A percentile compares a stretch with the other conserved stretches of the same genome.
Conservation (phyloP, 2,113 vertebrate genomes). For the Myiozetetes cayanensis region DNA sequence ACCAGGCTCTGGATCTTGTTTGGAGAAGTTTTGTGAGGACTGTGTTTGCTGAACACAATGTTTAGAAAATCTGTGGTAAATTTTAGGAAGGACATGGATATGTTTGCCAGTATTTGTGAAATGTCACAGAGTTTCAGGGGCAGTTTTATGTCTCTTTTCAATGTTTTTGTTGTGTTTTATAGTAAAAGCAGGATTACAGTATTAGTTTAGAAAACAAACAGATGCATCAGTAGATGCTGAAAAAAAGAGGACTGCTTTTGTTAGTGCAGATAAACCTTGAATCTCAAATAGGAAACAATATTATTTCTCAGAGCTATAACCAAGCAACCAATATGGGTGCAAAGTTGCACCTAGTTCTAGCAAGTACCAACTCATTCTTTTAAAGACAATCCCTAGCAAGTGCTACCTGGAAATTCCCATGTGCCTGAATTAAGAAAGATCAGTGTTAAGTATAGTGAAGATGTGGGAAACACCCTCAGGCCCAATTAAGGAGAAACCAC, state of each 20-base stretch:
- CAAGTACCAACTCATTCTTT: background rate
- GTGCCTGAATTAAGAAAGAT: background rate
- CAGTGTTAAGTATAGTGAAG: background rate
- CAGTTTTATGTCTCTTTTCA: background rate
- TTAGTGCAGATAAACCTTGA: background rate
- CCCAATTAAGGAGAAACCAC: background rate
- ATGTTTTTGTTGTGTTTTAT: background rate
- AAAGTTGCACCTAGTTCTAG: background rate
- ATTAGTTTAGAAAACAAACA: background rate
- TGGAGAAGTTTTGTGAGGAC: background rate
- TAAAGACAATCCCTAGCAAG: background rate
- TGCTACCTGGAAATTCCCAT: background rate
- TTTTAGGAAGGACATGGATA: background rate
- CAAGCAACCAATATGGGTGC: background rate
- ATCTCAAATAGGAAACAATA: background rate
- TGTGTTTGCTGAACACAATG: background rate
- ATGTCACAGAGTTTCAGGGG: background rate
- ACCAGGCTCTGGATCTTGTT: background rate
- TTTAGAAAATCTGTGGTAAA: background rate
- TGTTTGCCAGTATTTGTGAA: background rate
- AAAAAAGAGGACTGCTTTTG: background rate
- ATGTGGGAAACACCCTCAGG: background rate
- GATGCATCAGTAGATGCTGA: background rate
- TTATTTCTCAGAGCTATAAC: background rate
- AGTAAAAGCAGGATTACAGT: background rate